A percentile compares a stretch with the other conserved stretches of the same genome.
phyloP scores from a whole-genome alignment of 1,140 invertebrate species.

The Dinoponera quadriceps region DNA sequence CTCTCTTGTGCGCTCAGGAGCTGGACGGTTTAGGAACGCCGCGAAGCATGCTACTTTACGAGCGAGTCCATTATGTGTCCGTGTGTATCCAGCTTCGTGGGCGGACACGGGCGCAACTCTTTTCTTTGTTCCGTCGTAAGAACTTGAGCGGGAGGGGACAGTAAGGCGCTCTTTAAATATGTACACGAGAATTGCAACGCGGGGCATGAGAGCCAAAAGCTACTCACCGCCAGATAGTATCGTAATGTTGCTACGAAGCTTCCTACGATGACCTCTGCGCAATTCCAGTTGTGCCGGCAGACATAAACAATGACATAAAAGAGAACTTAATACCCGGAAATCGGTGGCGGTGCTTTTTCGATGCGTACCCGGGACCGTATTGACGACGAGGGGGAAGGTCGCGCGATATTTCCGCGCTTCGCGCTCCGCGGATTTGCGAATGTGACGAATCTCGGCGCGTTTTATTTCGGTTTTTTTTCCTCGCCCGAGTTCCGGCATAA shows the following conservation, averaged over 20 bases:
- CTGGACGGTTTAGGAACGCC: slow-evolving; percentile 32
- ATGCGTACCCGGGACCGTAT: slow-evolving; percentile 10
- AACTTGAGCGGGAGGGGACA: neutral
- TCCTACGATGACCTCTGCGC: slow-evolving; percentile 1
- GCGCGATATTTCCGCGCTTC: slow-evolving; percentile 30
- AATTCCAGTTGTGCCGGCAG: slow-evolving; percentile 13
- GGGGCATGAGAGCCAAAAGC: slow-evolving; percentile 17
- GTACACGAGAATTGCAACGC: slow-evolving; percentile 15
- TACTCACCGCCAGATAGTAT: slow-evolving; percentile 16
- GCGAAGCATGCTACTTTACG: slow-evolving; percentile 15
- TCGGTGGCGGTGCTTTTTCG: slow-evolving; percentile 2
- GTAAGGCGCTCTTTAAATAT: slow-evolving; percentile 49
- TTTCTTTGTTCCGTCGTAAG: slow-evolving; percentile 40
- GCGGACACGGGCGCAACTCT: slow-evolving; percentile 1
- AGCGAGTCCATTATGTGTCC: neutral
- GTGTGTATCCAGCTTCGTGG: slow-evolving; percentile 1
- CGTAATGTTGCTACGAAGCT: slow-evolving; percentile 7
- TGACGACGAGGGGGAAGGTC: neutral
- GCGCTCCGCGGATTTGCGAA: slow-evolving; percentile 21
- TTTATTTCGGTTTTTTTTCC: slow-evolving; percentile 6
- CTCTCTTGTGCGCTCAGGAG: slow-evolving; percentile 5
- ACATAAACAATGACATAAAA: slow-evolving; percentile 44
- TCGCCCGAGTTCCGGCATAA: neutral
- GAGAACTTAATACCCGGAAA: slow-evolving; percentile 43
- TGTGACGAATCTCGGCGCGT: slow-evolving; percentile 28